Evolutionary conservation across 2,888 invertebrate genomes (phyloP), one percentile per base, ranked within the genome.

Genomic region (Synanthedon andrenaeformis): DNA sequence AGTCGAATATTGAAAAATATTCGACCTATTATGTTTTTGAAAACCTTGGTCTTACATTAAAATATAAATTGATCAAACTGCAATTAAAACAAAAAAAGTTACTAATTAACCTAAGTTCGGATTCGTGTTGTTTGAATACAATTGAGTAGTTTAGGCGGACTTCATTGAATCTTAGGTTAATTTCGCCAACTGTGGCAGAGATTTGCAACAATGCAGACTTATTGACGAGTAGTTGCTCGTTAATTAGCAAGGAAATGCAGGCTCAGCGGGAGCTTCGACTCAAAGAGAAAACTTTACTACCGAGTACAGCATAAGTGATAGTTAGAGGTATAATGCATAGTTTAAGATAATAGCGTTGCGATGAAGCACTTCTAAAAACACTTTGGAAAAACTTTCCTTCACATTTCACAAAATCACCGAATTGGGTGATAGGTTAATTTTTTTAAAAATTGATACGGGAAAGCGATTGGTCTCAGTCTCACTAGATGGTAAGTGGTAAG

Each of bases 221-320:
- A 52, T 11, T 13, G 13, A 51, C 55, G 12, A 45, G 53, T 66
- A 62, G 61, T 64, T 62, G 58, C 64, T 68, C 72, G 67, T 73
- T 78, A 79, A 78, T 78, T 78, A 78, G 76, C 66, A 63, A 67
- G 69, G 68, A 72, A 76, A 70, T 70, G 72, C 72, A 64, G 63
- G 63, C 59, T 64, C 62, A 57, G 58, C 59, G 62, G 69, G 62
- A 76, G 76, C 72, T 59, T 61, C 53, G 61, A 66, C 64, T 62
- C 63, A 63, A 65, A 67, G 69, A 58, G 67, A 61, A 67, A 74
- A 76, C 69, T 74, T 72, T 71, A 66, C 61, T 59, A 60, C 69
- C 69, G 68, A 75, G n/a, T 45, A 45, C 14, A 45, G 6, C 2
- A 45, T 12, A 45, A 45, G 45, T 12, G 13, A 45, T 45, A 5